Base-by-base conservation (phyloP, 2,797 vertebrate species). In the Adrianichthys oophorus region DNA sequence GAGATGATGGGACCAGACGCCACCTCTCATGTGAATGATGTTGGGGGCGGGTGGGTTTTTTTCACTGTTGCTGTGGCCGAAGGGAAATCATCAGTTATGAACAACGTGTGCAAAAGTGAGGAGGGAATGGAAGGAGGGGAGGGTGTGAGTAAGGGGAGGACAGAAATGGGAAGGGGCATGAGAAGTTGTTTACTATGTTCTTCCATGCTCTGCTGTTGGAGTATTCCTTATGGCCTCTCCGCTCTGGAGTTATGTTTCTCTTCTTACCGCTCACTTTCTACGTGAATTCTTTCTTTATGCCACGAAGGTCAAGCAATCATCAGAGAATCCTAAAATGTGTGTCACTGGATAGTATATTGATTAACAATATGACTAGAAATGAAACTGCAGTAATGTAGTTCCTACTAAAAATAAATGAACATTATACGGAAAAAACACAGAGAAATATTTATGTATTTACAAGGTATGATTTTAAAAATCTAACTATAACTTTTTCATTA, bases 1-100 rank as follows among this genome's bases (percentile, higher is more conserved):
- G 62, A 41, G 59, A 55, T 62, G 57, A 78, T 57, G 41, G 48
- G 74, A 71, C 70, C 66, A 79, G 78, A 84, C 72, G 63, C 70
- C 82, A 83, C 79, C 66, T 56, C 80, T 70, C 77, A 37, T 85
- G 76, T 78, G 81, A 78, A 77, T 83, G 70, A 76, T 75, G 82
- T 79, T 58, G 80, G 67, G 76, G 74, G 80, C 71, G 73, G 82
- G 74, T 68, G 81, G 77, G 67, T 74, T 78, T 76, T 76, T 66
- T 74, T 87, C 32, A 83, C 65, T 78, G 80, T 74, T 80, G 82
- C 84, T 75, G 58, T 78, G 80, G 86, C 82, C 83, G 80, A 83
- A 79, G 85, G 83, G 89, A 89, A 88, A 89, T 87, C 75, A 79
- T 86, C 85, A 89, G 87, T 89, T 89, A 88, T 90, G 83, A 87